phyloP scores from a whole-genome alignment of 2,888 invertebrate genomes.

The Acronicta psi region DNA sequence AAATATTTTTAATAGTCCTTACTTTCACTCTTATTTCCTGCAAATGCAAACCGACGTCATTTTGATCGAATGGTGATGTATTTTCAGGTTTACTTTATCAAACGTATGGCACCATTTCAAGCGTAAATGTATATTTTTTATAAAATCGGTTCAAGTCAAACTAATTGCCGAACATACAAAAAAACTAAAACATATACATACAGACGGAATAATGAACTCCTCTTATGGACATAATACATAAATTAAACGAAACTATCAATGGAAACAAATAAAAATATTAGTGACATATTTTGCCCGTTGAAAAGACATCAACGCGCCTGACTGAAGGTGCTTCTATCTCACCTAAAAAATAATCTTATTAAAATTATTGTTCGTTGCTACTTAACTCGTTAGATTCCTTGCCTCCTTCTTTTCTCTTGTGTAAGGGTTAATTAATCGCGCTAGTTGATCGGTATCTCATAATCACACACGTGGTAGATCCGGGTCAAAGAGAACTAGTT shows the following conservation, averaged over 20 bases:
- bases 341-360: not conserved
- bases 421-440: conserved; percentile 24
- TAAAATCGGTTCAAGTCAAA: no score
- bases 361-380: no score
- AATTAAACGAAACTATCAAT: not conserved
- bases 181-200: not conserved
- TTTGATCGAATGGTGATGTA: no score
- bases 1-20: no score
- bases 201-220: not conserved
- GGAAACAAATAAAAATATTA: not conserved
- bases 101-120: no score
- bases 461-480: conserved; percentile 73
- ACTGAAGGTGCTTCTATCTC: conserved; percentile 19
- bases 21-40: no score
- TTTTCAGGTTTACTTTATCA: no score
- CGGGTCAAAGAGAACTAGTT: conserved; percentile 83
- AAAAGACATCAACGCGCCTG: conserved; percentile 83
- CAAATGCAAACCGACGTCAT: no score
- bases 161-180: no score
- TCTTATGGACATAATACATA: not conserved
- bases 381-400: conserved; percentile 7
- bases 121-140: no score
- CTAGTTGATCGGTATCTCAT: conserved; percentile 32
- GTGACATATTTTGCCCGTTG: conserved; percentile 42
- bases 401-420: conserved; percentile 10